Conservation (phyloP, 37 sponge, comb jelly and placozoan species). For the Eunapius fragilis region DNA sequence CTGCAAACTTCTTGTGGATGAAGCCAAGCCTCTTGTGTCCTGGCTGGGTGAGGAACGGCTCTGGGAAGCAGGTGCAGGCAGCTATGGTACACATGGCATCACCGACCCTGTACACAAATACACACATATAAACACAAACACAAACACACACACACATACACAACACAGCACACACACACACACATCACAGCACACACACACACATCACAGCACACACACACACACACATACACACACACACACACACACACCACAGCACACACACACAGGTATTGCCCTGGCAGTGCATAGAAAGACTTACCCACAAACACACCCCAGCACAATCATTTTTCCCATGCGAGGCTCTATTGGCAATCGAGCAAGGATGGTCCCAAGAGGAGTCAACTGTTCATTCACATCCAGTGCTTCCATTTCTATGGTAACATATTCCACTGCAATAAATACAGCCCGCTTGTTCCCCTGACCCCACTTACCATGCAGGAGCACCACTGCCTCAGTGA, state of each 20-base stretch:
- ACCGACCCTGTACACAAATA: constrained; percentile 52
- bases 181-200: too few species aligned
- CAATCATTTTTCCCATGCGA: too few species aligned
- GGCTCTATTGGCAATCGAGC: constrained; percentile 82
- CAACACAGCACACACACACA: too few species aligned
- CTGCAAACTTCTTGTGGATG: constrained; percentile 77
- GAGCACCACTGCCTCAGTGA: too few species aligned
- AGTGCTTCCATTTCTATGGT: constrained; percentile 72
- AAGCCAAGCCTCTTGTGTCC: constrained; percentile 60
- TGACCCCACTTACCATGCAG: too few species aligned
- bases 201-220: too few species aligned
- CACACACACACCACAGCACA: too few species aligned
- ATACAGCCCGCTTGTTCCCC: too few species aligned
- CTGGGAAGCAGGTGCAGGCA: constrained; percentile 77
- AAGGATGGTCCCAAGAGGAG: constrained; percentile 70
- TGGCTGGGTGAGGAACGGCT: constrained; percentile 70
- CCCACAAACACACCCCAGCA: too few species aligned
- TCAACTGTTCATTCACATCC: constrained; percentile 51
- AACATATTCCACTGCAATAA: background rate
- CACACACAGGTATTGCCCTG: constrained; percentile 61
- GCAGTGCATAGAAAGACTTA: constrained; percentile 53
- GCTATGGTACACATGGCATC: constrained; percentile 83
- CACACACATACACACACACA: too few species aligned
- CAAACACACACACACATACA: too few species aligned
- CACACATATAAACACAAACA: background rate